Evolutionary conservation across 2,113 vertebrate species (phyloP).

Genomic region (Silurus asotus): DNA sequence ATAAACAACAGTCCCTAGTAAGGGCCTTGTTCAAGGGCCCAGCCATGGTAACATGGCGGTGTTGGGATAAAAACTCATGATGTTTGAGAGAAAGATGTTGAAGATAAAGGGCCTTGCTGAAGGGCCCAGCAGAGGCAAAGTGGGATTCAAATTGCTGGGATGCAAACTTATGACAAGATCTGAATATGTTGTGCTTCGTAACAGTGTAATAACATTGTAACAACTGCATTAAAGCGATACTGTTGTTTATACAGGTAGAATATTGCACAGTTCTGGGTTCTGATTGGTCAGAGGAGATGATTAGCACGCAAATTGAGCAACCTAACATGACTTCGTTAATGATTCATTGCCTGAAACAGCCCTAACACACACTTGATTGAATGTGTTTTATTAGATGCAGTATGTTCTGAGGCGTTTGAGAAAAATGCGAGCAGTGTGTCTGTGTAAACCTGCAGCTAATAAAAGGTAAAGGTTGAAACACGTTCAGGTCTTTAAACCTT

Average conservation of each 20-base stretch:
- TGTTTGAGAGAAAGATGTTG: too few species aligned
- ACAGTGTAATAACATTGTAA: neutral
- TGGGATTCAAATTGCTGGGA: too few species aligned
- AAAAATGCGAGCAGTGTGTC: neutral
- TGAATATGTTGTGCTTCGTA: neutral
- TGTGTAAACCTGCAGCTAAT: neutral
- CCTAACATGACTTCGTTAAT: neutral
- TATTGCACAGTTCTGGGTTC: neutral
- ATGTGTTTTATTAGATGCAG: neutral
- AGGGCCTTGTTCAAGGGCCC: too few species aligned
- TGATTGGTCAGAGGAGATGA: neutral
- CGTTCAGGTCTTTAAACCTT: neutral
- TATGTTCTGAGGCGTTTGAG: neutral
- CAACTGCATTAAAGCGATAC: neutral
- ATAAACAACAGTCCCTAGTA: too few species aligned
- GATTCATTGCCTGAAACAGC: neutral
- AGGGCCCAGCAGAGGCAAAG: neutral
- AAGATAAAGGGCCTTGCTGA: too few species aligned
- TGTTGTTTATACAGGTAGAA: neutral
- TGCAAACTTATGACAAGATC: neutral
- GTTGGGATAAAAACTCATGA: too few species aligned
- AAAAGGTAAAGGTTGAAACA: neutral
- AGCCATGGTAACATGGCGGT: too few species aligned
- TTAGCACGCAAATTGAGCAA: too few species aligned
- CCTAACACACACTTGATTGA: neutral